Evolutionary conservation across 1,140 invertebrate genomes (phyloP), one percentile per base, ranked within the genome.

Genomic region (Heliconius hermathena): DNA sequence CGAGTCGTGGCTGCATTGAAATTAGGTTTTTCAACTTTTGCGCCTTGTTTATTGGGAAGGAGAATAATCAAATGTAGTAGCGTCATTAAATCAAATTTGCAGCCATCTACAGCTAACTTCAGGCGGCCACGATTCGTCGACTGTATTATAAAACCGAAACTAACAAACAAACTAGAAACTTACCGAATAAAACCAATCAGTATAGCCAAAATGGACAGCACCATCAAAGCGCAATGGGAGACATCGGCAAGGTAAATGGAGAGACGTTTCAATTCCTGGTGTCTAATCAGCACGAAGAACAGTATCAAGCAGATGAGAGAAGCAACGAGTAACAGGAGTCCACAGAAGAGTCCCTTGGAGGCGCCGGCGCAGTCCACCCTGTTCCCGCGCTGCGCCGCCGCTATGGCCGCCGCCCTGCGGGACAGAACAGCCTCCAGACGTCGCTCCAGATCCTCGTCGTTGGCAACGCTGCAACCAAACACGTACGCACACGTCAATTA

Each of bases 291-390:
- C 52, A 99, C 98, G 95, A 99, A 99, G 97, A 99, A 99, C 41
- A 99, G 96, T 84, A 99, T 99, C 88, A 99, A 95, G 91, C 98
- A 99, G 89, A 99, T 99, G 70, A 99, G 95, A 8, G 98, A 98
- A n/a, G 97, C 97, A 46, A 99, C 98, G 76, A 99, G 95, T 57
- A 98, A 96, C 26, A 99, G 96, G 22, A 99, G 96, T 81, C 98
- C 98, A 93, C 98, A 98, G 96, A 99, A 99, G n/a, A 99, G 95
- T 82, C 98, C 98, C 90, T 98, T 98, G 89, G 97, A 98, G 60
- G 98, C 98, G 20, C 98, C 98, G 49, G 98, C 97, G 91, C 98
- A 99, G 93, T 99, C 98, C 60, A 98, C 97, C 76, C 97, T 96
- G 76, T 97, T 97, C 77, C 97, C 96, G 82, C 97, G 97, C 93